These are phyloP conservation scores for Metopolophium dirhodum DNA, from an alignment of 1,140 invertebrate genomes.

Conservation along the genomic window DNA sequence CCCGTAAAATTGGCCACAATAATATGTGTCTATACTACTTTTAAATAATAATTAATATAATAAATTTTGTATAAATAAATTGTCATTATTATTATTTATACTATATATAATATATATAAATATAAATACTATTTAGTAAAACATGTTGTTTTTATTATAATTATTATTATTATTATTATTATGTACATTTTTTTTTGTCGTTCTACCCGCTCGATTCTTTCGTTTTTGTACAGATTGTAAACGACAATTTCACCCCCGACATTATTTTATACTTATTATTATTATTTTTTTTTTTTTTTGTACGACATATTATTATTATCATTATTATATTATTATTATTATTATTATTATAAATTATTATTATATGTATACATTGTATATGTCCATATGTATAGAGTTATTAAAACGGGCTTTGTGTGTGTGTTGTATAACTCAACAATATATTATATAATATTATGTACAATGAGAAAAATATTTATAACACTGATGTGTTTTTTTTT, in stretches of 20 bases:
- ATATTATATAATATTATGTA: conserved; percentile 27
- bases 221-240: conserved; percentile 22
- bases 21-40: background rate
- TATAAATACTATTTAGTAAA: conserved; percentile 45
- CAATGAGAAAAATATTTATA: conserved; percentile 11
- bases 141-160: conserved; percentile 1
- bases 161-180: too few species aligned
- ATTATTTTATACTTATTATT: background rate
- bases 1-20: background rate
- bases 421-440: conserved; percentile 35
- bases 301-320: conserved; percentile 2
- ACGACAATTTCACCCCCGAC: background rate
- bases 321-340: conserved; percentile 12
- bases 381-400: conserved; percentile 19
- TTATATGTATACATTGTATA: background rate
- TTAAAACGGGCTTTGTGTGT: conserved; percentile 34
- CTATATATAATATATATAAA: background rate
- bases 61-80: background rate
- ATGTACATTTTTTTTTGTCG: background rate
- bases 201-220: background rate
- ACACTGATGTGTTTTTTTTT: background rate
- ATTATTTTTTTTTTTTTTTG: background rate
- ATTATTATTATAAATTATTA: conserved; percentile 13
- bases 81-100: conserved; percentile 7
- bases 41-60: background rate